These are phyloP conservation scores for Zeuzera pyrina DNA, from an alignment of 2,888 invertebrate species.

Conservation along the genomic window DNA sequence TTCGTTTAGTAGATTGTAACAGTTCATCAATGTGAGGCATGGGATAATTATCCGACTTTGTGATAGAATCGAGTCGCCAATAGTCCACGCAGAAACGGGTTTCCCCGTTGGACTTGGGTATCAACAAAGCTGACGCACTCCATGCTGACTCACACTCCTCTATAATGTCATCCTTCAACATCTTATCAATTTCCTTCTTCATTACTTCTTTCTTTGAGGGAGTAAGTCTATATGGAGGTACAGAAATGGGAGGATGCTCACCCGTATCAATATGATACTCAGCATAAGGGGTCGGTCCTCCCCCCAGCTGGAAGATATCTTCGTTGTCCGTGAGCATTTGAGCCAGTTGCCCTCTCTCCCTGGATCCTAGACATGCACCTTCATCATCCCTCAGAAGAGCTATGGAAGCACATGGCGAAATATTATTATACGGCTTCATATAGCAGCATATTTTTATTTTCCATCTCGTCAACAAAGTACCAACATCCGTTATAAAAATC, in stretches of 20 bases:
- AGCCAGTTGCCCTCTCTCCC: too few relatives aligned
- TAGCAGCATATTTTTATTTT: too few relatives aligned
- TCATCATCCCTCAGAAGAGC: slow-evolving; percentile 8
- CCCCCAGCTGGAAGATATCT: too few relatives aligned
- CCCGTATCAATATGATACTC: too few relatives aligned
- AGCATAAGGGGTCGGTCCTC: too few relatives aligned
- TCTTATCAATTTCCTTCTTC: slow-evolving; percentile 12
- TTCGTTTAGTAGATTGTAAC: slow-evolving; percentile 17
- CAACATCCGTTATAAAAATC: too few relatives aligned
- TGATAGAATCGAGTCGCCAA: slow-evolving; percentile 23
- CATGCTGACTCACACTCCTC: slow-evolving; percentile 24
- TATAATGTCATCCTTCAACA: slow-evolving; percentile 19
- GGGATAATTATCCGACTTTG: slow-evolving; percentile 21
- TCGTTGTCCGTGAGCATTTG: too few relatives aligned
- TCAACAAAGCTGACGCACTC: slow-evolving; percentile 22
- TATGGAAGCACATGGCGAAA: too few relatives aligned
- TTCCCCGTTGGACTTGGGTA: slow-evolving; percentile 20
- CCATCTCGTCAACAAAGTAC: too few relatives aligned
- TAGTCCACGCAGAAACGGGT: slow-evolving; percentile 24
- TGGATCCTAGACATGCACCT: slow-evolving; percentile 5
- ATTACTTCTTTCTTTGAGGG: slow-evolving; percentile 16
- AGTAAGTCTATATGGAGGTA: too few relatives aligned
- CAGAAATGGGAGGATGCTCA: too few relatives aligned
- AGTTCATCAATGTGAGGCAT: slow-evolving; percentile 21
- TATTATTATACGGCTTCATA: too few relatives aligned